Percentiles rank a stretch among this genome's conserved stretches.
Evolutionary conservation across 2,113 vertebrate genomes (phyloP).

Genomic region (Sorex araneus): DNA sequence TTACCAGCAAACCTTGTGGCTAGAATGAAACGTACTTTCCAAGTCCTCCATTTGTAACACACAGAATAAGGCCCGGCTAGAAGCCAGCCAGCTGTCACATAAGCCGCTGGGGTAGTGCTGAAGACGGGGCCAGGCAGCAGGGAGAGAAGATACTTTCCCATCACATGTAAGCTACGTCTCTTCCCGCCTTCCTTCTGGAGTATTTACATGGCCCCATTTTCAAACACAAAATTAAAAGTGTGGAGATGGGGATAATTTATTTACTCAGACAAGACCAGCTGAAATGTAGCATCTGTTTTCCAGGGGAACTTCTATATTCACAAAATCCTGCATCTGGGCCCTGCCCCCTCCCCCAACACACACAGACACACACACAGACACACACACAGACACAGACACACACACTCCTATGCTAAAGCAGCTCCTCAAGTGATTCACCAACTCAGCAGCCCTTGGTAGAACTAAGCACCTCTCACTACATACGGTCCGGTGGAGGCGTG

Average conservation of each 20-base stretch:
- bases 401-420: too few relatives aligned
- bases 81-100: neutral
- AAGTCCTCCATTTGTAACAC: neutral
- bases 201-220: slow-evolving; percentile 86
- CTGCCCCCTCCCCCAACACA: too few relatives aligned
- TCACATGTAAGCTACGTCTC: neutral
- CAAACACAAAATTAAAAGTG: slow-evolving; percentile 85
- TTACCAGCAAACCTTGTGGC: neutral
- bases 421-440: neutral
- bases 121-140: neutral
- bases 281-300: slow-evolving; percentile 81
- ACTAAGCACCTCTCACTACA: neutral
- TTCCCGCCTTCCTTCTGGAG: slow-evolving; percentile 64
- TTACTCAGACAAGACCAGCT: slow-evolving; percentile 84
- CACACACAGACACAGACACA: too few relatives aligned
- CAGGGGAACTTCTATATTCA: slow-evolving; percentile 79
- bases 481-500: neutral
- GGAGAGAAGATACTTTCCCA: neutral
- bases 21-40: neutral
- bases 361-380: too few relatives aligned
- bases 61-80: neutral
- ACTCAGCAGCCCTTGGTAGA: neutral
- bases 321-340: slow-evolving; percentile 47
- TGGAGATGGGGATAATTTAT: slow-evolving; percentile 83
- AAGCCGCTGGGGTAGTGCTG: neutral